Conservation (phyloP, 1,140 invertebrate genomes). For the Halesus radiatus region DNA sequence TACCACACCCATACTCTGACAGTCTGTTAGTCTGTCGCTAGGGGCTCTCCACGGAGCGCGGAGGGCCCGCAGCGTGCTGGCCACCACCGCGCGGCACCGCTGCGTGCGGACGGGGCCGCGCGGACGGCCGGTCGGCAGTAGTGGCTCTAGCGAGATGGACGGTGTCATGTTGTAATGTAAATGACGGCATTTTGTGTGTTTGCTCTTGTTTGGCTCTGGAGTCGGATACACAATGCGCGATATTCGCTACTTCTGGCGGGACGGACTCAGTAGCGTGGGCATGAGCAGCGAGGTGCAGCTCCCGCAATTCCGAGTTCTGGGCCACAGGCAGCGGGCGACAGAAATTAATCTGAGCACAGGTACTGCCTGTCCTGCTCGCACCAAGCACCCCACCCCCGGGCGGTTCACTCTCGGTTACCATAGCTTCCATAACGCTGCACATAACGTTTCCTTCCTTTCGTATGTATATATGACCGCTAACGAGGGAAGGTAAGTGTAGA, state of each 20-base stretch:
- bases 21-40: too few species aligned
- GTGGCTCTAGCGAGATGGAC: constrained; percentile 47
- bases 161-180: constrained; percentile 62
- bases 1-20: constrained; percentile 20
- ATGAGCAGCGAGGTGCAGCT: constrained; percentile 93
- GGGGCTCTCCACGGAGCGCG: too few species aligned
- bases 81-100: neutral
- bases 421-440: constrained; percentile 47
- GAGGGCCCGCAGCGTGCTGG: neutral
- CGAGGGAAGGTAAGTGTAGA: constrained; percentile 67
- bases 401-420: constrained; percentile 59
- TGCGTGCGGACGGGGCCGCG: too few species aligned
- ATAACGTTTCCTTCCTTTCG: constrained; percentile 23
- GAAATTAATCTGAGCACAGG: constrained; percentile 95
- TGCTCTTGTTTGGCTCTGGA: constrained; percentile 72
- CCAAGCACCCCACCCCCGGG: constrained; percentile 59
- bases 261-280: constrained; percentile 88
- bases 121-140: too few species aligned
- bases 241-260: constrained; percentile 96
- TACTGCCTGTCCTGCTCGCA: constrained; percentile 70
- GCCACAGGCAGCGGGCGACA: constrained; percentile 91
- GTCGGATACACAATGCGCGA: constrained; percentile 98
- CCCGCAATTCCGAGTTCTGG: constrained; percentile 94
- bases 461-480: constrained; percentile 35
- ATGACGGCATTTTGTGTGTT: constrained; percentile 73